A percentile compares a stretch with the other conserved stretches of the same genome.
phyloP scores from a whole-genome alignment of 2,888 invertebrate species.

The Acleris sparsana region DNA sequence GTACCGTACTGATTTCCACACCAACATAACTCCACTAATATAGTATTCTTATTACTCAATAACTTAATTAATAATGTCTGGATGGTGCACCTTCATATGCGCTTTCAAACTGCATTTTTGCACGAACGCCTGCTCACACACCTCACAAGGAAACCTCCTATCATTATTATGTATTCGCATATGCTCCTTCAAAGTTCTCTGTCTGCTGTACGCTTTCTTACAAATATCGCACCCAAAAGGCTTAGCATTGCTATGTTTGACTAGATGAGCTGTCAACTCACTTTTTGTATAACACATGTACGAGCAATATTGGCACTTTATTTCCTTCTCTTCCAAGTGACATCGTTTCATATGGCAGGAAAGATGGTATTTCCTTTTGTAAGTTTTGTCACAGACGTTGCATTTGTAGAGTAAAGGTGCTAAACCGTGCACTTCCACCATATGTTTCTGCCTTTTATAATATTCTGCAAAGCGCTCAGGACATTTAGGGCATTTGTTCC shows the following conservation, averaged over 20 bases:
- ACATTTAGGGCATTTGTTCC: constrained; percentile 67
- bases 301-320: constrained; percentile 30
- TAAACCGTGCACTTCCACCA: constrained; percentile 62
- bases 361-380: constrained; percentile 52
- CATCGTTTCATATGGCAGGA: constrained; percentile 31
- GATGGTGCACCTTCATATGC: constrained; percentile 67
- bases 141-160: constrained; percentile 62
- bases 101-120: constrained; percentile 73
- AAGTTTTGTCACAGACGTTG: constrained; percentile 64
- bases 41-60: background rate
- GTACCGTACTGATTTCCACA: too few species aligned
- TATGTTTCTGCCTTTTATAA: constrained; percentile 64
- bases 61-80: constrained; percentile 42
- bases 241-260: constrained; percentile 64
- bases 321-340: constrained; percentile 36
- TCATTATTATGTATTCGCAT: constrained; percentile 73
- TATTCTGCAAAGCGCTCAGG: constrained; percentile 66
- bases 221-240: constrained; percentile 68
- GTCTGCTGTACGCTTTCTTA: constrained; percentile 68
- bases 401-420: constrained; percentile 63
- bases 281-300: constrained; percentile 52
- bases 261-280: constrained; percentile 64
- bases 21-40: too few species aligned
- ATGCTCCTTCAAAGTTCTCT: constrained; percentile 68
- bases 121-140: constrained; percentile 70